phyloP scores from a whole-genome alignment of 1,140 invertebrate genomes.

The Parapsyche elsis region DNA sequence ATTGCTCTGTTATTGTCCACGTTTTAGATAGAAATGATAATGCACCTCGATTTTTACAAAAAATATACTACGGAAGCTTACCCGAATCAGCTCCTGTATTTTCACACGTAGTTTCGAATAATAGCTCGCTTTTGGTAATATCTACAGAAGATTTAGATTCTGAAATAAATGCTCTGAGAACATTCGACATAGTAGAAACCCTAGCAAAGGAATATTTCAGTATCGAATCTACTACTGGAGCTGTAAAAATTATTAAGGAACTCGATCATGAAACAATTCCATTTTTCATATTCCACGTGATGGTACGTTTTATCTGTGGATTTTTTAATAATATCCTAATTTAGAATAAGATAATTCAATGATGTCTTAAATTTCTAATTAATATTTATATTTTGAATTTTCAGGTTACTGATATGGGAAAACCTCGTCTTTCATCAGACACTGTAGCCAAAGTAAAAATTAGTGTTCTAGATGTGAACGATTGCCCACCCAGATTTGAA shows the following conservation, averaged over 20 bases:
- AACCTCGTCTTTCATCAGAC: constrained; percentile 81
- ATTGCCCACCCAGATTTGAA: constrained; percentile 83
- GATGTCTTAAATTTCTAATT: background rate
- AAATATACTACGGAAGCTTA: constrained; percentile 76
- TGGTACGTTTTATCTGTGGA: constrained; percentile 63
- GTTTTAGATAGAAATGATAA: constrained; percentile 89
- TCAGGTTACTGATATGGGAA: constrained; percentile 76
- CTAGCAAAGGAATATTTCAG: constrained; percentile 80
- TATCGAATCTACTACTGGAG: constrained; percentile 90
- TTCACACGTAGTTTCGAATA: constrained; percentile 76
- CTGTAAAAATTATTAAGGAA: constrained; percentile 79
- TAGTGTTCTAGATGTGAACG: constrained; percentile 86
- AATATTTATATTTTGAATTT: constrained; percentile 11
- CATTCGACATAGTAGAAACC: constrained; percentile 86
- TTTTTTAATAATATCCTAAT: too few relatives aligned
- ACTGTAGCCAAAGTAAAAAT: constrained; percentile 79
- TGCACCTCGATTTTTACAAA: constrained; percentile 79
- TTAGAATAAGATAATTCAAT: constrained; percentile 15
- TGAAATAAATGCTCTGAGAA: constrained; percentile 82
- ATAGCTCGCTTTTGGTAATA: constrained; percentile 81
- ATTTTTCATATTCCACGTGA: constrained; percentile 82
- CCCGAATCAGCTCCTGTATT: constrained; percentile 78
- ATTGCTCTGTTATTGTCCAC: constrained; percentile 78
- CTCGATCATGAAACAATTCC: constrained; percentile 85
- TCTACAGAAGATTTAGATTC: constrained; percentile 83